Base-by-base conservation (phyloP, 2,888 invertebrate genomes). In the Cheilosia vernalis region DNA sequence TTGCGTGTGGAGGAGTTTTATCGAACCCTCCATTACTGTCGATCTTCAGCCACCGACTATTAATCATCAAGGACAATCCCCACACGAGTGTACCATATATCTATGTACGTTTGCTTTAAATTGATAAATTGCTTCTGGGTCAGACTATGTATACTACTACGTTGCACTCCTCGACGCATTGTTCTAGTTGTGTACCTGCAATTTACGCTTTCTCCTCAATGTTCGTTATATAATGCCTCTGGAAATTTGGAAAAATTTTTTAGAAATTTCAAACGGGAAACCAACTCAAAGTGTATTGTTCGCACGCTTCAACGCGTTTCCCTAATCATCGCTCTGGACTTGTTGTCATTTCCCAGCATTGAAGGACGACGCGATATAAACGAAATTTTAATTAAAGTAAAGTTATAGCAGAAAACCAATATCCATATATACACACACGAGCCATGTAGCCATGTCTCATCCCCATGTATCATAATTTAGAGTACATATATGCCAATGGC, bases 391-490 rank as follows among this genome's bases (percentile, higher is more conserved):
- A 49, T 69, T 76, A 58, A 69, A 19, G 47, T 51, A 19, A 63
- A 61, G 61, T 69, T 56, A 74, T 80, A 27, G 55, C 49, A 21
- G 19, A 76, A 64, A 76, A 76, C 55, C 61, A 69, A 60, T 74
- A 69, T 13, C 37, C 49, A 33, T 24, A 37, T 27, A 61, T 33
- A 72, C 19, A 61, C 24, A 53, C 24, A 51, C 33, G 55, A 55
- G 19, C 21, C 37, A 17, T 17, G 44, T 44, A 44, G 44, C 7
- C 24, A 37, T 17, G 56, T 44, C 19, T 21, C 47, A 77, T 66
- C 33, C 19, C 33, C 37, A 77, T 66, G 63, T 77, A 72, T 66
- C 51, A 42, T 77, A 72, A 30, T 66, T 82, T 66, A 51, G 78
- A 51, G 64, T 69, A 79, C 79, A 79, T 69, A 51, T 49, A 37